Percentiles rank a stretch among this genome's conserved stretches.
These are phyloP conservation scores for Orthosia gracilis DNA, from an alignment of 2,888 invertebrate genomes.

Conservation along the genomic window DNA sequence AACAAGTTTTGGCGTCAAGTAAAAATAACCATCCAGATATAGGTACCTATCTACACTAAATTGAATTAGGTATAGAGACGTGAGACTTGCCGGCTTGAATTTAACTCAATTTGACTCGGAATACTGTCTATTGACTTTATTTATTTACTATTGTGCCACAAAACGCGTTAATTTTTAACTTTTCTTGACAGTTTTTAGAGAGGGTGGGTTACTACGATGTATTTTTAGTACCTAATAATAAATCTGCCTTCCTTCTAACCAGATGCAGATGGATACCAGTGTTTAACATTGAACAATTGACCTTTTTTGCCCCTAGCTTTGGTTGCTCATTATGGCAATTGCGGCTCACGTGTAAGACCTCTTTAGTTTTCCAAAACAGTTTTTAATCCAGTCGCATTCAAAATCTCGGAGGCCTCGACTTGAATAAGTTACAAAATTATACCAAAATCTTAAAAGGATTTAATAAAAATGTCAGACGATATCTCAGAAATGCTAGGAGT, in stretches of 20 bases:
- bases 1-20: background rate
- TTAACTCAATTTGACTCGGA: background rate
- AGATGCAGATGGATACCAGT: background rate
- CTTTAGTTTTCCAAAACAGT: background rate
- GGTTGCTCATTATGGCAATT: too few species aligned
- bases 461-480: slow-evolving; percentile 61
- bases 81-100: background rate
- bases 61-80: slow-evolving; percentile 26
- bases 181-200: background rate
- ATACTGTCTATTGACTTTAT: background rate
- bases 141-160: background rate
- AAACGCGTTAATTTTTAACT: background rate
- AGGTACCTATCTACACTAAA: background rate
- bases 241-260: background rate
- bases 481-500: slow-evolving; percentile 86
- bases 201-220: background rate
- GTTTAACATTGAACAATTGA: background rate
- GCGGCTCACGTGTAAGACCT: background rate
- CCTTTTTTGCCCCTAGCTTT: background rate
- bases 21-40: slow-evolving; percentile 4
- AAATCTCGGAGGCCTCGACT: slow-evolving; percentile 48
- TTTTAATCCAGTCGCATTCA: background rate
- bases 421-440: background rate
- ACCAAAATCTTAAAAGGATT: background rate
- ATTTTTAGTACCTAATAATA: too few species aligned